Evolutionary conservation across 2,113 vertebrate genomes (phyloP), one percentile per base, ranked within the genome.

Genomic region (Notothenia rossii): DNA sequence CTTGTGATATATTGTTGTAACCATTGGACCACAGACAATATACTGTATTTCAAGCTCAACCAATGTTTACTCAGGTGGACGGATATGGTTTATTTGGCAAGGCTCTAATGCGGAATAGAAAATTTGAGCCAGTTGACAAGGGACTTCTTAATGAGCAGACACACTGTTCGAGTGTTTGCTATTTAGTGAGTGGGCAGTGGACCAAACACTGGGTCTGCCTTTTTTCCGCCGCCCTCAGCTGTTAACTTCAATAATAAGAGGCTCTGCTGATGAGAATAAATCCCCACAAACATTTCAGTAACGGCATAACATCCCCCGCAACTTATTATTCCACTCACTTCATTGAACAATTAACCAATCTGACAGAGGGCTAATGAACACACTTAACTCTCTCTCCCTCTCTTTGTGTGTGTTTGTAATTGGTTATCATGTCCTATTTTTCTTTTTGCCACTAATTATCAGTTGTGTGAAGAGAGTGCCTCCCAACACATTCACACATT

Each of bases 261-360:
- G 53, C 67, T 50, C 77, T 75, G 72, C 65, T 86, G 86, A 90
- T 67, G 83, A 81, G 55, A 81, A 82, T 59, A 68, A 79, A 85
- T 81, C 61, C 70, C 65, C n/a, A 22, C 65, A 78, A 89, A 86
- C 46, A 72, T 81, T 81, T 72, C 82, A 83, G 88, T 75, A 55
- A 83, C 82, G 80, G 85, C 90, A 75, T 53, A 82, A 81, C 77
- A 77, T 70, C 84, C 77, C 62, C 68, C 53, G 50, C 78, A 65
- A 78, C 76, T 87, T 86, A 89, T 87, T 89, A 88, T 88, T 89
- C 88, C 11, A 0, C 75, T 86, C 88, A 82, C 90, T 90, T 81
- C 85, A 77, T 68, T 87, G 89, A 87, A 89, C 89, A 90, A 92
- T 93, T 89, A 92, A 90, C 86, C 83, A 79, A 85, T 79, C 33